A percentile compares a stretch with the other conserved stretches of the same genome.
phyloP scores from a whole-genome alignment of 2,113 vertebrate species.

The Copsychus sechellarum region DNA sequence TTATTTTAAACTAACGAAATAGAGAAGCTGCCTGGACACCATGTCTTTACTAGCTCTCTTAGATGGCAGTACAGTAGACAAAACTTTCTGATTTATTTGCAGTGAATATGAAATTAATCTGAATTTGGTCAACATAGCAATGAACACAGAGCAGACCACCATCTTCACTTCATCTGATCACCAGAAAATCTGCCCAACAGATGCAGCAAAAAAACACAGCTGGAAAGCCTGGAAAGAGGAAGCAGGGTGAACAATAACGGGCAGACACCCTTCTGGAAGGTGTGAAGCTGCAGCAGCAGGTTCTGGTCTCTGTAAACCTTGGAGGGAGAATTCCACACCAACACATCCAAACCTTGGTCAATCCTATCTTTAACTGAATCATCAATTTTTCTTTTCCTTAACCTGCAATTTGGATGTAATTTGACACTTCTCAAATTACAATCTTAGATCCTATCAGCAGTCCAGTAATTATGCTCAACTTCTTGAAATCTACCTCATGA shows the following conservation, averaged over 20 bases:
- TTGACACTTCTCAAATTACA: neutral
- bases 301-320: neutral
- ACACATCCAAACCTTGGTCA: neutral
- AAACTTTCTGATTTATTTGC: neutral
- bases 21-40: neutral
- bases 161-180: neutral
- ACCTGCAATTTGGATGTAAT: neutral
- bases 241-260: neutral
- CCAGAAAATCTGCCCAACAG: neutral
- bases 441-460: neutral
- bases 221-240: neutral
- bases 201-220: rapidly evolving
- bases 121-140: neutral
- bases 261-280: neutral
- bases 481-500: neutral
- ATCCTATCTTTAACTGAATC: neutral
- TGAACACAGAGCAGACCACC: neutral
- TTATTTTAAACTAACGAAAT: neutral
- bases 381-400: neutral
- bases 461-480: neutral
- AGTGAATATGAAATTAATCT: neutral
- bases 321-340: neutral
- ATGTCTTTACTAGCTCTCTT: neutral
- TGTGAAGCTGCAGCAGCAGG: neutral
- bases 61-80: neutral